Percentiles rank a stretch among this genome's conserved stretches.
phyloP scores from a whole-genome alignment of 1,140 invertebrate species.

The Scaptomyza pallida region DNA sequence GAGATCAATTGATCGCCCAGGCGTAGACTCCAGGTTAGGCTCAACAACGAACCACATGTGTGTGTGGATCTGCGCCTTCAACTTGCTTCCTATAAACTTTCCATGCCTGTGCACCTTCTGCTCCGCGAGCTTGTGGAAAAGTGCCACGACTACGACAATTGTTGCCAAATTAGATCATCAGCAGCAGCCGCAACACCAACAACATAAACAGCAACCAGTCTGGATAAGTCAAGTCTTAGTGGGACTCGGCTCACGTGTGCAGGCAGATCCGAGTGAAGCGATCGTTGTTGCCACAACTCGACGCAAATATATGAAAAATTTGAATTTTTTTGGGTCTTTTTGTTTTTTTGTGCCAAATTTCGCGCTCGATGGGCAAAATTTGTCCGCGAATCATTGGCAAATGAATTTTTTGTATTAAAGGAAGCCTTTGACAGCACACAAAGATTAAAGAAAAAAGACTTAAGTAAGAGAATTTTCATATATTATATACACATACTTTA shows the following conservation, averaged over 20 bases:
- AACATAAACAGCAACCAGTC: constrained; percentile 36
- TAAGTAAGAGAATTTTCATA: too few species aligned
- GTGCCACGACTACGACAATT: constrained; percentile 76
- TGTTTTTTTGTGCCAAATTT: constrained; percentile 66
- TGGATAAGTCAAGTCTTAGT: constrained; percentile 46
- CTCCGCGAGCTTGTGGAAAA: too few species aligned
- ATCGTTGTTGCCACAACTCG: constrained; percentile 44
- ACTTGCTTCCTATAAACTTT: constrained; percentile 1
- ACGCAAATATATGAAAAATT: constrained; percentile 72
- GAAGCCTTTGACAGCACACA: not conserved
- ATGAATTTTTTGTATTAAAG: constrained; percentile 29
- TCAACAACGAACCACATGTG: constrained; percentile 29
- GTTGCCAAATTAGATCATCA: constrained; percentile 84
- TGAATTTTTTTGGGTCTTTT: constrained; percentile 5
- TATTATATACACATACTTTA: too few species aligned
- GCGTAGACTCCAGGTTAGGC: constrained; percentile 44
- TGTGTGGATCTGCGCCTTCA: constrained; percentile 29
- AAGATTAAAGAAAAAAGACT: too few species aligned
- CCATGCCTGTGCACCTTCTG: not conserved
- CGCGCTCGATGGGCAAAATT: constrained; percentile 59
- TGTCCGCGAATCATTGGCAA: constrained; percentile 13
- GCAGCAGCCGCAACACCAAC: constrained; percentile 35
- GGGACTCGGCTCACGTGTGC: constrained; percentile 46
- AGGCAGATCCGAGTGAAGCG: constrained; percentile 33
- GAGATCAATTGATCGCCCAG: constrained; percentile 80